These are phyloP conservation scores for pig (Sus scrofa) DNA, from an alignment of 2,113 vertebrate species.

Conservation along the genomic window DNA sequence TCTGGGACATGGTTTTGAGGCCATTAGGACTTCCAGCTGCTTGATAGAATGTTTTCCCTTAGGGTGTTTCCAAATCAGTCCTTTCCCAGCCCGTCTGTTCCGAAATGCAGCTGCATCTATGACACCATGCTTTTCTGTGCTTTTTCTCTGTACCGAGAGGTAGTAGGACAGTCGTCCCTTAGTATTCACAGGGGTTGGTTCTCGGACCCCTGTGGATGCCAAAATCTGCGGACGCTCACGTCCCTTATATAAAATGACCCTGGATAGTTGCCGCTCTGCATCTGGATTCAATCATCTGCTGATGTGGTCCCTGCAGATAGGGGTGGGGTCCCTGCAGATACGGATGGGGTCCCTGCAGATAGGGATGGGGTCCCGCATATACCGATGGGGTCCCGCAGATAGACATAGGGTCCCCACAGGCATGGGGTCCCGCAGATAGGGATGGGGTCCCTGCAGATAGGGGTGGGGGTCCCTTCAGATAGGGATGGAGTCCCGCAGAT, in stretches of 20 bases:
- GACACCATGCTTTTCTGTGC: not conserved
- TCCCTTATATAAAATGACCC: not conserved
- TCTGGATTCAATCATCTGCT: not conserved
- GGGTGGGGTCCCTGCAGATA: too few species aligned
- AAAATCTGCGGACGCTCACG: not conserved
- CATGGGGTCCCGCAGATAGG: too few species aligned
- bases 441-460: too few species aligned
- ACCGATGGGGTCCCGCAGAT: too few species aligned
- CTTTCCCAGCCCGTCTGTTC: slow-evolving; percentile 56
- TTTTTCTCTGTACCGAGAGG: not conserved
- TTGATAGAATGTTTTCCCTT: slow-evolving; percentile 62
- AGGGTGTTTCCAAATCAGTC: slow-evolving; percentile 49
- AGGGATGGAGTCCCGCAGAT: too few species aligned
- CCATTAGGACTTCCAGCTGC: slow-evolving; percentile 71
- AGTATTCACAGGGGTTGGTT: not conserved
- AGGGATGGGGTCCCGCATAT: too few species aligned
- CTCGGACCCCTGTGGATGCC: not conserved
- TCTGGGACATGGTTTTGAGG: slow-evolving; percentile 70
- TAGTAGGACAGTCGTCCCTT: not conserved
- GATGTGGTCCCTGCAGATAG: not conserved
- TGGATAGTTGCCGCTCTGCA: fast-evolving
- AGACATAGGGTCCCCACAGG: too few species aligned
- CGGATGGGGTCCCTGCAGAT: too few species aligned
- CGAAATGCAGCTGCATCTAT: not conserved
- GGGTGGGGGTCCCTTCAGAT: not conserved